Evolutionary conservation across 2,113 vertebrate genomes (phyloP).

Genomic region (Menidia beryllina): DNA sequence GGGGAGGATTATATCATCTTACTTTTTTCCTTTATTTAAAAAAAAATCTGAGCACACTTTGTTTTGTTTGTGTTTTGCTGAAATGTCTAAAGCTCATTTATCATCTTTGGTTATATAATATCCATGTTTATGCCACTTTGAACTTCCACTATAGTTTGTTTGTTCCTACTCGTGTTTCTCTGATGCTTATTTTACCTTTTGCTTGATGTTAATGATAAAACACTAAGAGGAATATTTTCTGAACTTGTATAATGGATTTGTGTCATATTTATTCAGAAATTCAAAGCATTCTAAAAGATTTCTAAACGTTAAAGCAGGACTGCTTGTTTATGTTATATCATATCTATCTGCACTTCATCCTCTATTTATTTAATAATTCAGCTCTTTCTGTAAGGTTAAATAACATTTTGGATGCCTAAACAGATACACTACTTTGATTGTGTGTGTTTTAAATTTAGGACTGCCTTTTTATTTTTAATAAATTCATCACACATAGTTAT

Average conservation of each 20-base stretch:
- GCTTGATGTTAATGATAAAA: neutral
- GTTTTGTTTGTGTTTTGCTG: neutral
- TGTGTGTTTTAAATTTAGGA: constrained; percentile 30
- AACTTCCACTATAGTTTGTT: neutral
- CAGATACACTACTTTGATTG: neutral
- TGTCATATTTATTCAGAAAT: neutral
- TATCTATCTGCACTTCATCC: neutral
- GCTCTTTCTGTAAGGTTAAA: too few species aligned
- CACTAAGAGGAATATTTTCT: neutral
- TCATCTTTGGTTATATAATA: neutral
- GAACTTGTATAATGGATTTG: neutral
- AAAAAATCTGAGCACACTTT: neutral
- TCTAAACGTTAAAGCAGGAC: neutral
- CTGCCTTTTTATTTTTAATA: constrained; percentile 17
- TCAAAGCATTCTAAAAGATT: too few species aligned
- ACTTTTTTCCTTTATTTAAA: too few species aligned
- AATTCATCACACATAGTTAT: neutral
- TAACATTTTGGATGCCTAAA: neutral
- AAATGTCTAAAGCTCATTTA: neutral
- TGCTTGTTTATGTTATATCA: neutral
- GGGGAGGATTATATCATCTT: too few species aligned
- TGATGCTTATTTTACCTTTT: neutral
- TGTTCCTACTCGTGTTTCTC: neutral
- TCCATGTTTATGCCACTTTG: neutral
- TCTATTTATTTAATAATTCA: neutral